Conservation (phyloP, 2,888 invertebrate genomes). For the Stictocephala bisonia region DNA sequence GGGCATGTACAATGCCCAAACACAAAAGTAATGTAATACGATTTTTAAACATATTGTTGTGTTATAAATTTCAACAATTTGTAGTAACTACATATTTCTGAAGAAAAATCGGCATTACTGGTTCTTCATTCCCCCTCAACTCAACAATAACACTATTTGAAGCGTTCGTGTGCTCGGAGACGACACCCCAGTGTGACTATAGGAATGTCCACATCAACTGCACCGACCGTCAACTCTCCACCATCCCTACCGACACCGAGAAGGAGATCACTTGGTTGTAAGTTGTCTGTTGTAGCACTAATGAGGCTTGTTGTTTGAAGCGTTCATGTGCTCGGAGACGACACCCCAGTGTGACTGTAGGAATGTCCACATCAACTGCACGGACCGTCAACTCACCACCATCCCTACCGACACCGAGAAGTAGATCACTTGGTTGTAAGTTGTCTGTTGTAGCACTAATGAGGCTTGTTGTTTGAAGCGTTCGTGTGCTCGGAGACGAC, state of each 20-base stretch:
- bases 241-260: conserved; percentile 62
- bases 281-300: too few species aligned
- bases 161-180: conserved; percentile 64
- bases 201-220: conserved; percentile 65
- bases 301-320: too few species aligned
- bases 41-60: too few species aligned
- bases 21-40: too few species aligned
- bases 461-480: too few species aligned
- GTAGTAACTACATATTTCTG: too few species aligned
- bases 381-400: conserved; percentile 59
- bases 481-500: conserved; percentile 63
- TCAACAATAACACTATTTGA: too few species aligned
- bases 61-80: too few species aligned
- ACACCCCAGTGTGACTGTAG: conserved; percentile 63
- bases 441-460: too few species aligned
- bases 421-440: conserved; percentile 63
- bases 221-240: conserved; percentile 60
- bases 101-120: too few species aligned
- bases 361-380: conserved; percentile 65
- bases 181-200: conserved; percentile 63
- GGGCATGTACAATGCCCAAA: too few species aligned
- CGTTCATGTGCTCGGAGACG: conserved; percentile 63
- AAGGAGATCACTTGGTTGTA: conserved; percentile 63
- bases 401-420: conserved; percentile 62
- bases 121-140: too few species aligned